Base-by-base conservation (phyloP, 2,888 invertebrate genomes). In the Volucella inflata region DNA sequence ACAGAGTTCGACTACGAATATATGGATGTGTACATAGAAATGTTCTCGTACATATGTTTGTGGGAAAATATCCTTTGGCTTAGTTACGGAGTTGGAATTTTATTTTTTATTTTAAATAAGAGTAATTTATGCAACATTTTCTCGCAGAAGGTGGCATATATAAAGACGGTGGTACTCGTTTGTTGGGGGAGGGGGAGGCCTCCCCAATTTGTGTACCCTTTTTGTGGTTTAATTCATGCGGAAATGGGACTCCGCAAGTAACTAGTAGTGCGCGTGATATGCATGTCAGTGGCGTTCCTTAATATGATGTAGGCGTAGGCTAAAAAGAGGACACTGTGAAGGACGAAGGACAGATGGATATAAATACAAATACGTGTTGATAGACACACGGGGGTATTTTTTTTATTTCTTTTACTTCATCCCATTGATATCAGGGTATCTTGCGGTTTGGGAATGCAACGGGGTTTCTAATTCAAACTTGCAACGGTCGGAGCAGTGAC, bases 61-160 rank as follows among this genome's bases (percentile, higher is more conserved):
- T 11, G 59, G 38, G 9, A 12, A 59, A 67, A 11, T 50, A 44
- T 53, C 51, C 62, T 46, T 44, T 50, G 17, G 50, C 59, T 12
- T 51, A 60, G 71, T 74, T 77, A 67, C 62, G 65, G 65, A 46
- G 77, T 67, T 68, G 67, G 55, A 53, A 57, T 74, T 82, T 82
- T 6, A 6, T 30, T 30, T 30, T 30, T 30, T 30, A 6, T 68
- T 81, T 55, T 67, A 72, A 79, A 79, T 75, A 84, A 75, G n/a
- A 48, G 79, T 84, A 84, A 79, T 84, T 75, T 75, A 79, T 84
- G 84, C 59, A 75, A 84, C 79, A 79, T 70, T 68, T 71, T 84
- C 48, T 48, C 12, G 21, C 4, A 6, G 30, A 30, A 30, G 30
- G 6, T 30, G 30, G 6, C 30, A 30, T 6, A 30, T 16, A 46